phyloP scores from a whole-genome alignment of 2,888 invertebrate species.

The Andrena fulva region DNA sequence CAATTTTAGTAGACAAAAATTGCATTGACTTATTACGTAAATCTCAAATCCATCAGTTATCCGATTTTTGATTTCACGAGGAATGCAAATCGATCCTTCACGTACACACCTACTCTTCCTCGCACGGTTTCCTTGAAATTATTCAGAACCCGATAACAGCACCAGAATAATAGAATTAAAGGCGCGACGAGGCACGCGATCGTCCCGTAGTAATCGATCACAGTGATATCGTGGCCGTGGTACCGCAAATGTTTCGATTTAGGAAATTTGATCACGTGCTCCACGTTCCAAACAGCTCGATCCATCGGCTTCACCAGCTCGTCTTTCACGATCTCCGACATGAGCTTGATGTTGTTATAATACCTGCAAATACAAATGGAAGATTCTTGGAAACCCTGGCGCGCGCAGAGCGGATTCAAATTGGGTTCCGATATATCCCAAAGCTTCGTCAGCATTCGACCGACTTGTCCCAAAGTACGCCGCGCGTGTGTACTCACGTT shows the following conservation, averaged over 20 bases:
- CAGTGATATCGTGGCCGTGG: slow-evolving; percentile 76
- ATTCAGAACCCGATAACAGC: not conserved
- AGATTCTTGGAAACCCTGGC: not conserved
- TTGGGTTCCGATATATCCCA: not conserved
- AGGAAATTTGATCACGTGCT: slow-evolving; percentile 81
- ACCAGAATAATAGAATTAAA: not conserved
- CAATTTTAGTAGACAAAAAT: not conserved
- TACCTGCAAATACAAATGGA: slow-evolving; percentile 66
- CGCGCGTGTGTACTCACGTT: slow-evolving; percentile 66
- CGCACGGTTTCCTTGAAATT: no score
- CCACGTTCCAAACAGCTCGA: slow-evolving; percentile 79
- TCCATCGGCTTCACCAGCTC: slow-evolving; percentile 79
- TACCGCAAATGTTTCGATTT: slow-evolving; percentile 77
- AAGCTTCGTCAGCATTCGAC: not conserved
- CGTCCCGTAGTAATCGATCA: slow-evolving; percentile 72
- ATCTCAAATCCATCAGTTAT: not conserved
- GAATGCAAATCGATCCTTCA: no score
- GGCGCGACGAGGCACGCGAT: not conserved
- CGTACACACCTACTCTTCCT: no score
- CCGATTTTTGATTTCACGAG: slow-evolving; percentile 11
- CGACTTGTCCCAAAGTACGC: not conserved
- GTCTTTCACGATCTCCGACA: slow-evolving; percentile 76
- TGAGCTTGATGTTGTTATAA: slow-evolving; percentile 68
- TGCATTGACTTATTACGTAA: not conserved
- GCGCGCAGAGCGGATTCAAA: no score